Evolutionary conservation across 2,113 vertebrate genomes (phyloP), one percentile per base, ranked within the genome.

Genomic region (Callipepla californica): DNA sequence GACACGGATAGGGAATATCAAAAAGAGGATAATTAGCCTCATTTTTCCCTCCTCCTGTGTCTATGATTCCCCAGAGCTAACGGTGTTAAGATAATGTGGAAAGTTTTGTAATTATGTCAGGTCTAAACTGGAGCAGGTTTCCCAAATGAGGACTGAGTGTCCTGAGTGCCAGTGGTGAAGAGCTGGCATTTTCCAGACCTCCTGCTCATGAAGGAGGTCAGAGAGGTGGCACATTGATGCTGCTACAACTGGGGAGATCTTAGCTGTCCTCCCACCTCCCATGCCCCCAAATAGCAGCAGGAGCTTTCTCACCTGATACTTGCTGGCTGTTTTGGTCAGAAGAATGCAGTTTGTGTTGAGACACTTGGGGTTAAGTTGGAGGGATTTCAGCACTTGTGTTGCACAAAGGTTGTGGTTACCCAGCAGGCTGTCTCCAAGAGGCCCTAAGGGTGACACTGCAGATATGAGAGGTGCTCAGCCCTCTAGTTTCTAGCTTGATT

Each of bases 121-220:
- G 47, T 70, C 76, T 95, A 95, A 95, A 95, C 40, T 95, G 62
- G 93, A 74, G 6, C 87, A 95, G 51, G 36, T 57, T 91, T 94
- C 85, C 85, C 85, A n/a, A 73, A 48, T 4, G 74, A 59, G 65
- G 30, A 38, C 13, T 45, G 59, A 3, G 34, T 47, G 63, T 83
- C 87, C 81, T 78, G 23, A 75, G 68, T 20, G 48, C 0, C 0
- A n/a, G 34, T 28, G 17, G 47, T 51, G 10, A 38, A 66, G 75
- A 80, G 36, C 42, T 87, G 75, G 34, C 4, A 0, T 87, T 87
- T 91, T 93, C 67, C 81, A 87, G 70, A 66, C 92, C 38, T 76
- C 50, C 13, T 14, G 26, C 91, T 92, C 36, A 63, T 18, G 45
- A 20, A 9, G 25, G 59, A 62, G 28, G 13, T 72, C 2, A 18